phyloP scores from a whole-genome alignment of 2,797 vertebrate species.

The Sebastes kiyomatsui region DNA sequence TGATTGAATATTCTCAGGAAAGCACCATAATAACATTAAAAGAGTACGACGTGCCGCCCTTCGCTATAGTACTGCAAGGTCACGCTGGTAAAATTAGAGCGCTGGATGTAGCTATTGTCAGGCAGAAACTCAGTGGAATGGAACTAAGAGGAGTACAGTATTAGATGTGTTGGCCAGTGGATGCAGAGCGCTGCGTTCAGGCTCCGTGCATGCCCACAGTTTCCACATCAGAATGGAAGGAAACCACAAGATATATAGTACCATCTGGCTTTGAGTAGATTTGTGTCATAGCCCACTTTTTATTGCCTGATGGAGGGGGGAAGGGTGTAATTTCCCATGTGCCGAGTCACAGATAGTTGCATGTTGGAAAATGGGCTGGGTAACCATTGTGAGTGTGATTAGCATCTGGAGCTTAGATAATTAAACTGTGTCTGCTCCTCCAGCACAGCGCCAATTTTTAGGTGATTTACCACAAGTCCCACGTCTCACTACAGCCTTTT shows the following conservation, averaged over 20 bases:
- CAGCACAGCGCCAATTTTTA: conserved; percentile 28
- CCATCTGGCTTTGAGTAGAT: conserved; percentile 78
- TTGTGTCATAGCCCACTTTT: conserved; percentile 79
- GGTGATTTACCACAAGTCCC: conserved; percentile 39
- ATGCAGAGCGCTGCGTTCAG: conserved; percentile 43
- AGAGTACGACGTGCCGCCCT: conserved; percentile 13
- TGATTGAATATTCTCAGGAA: conserved; percentile 31
- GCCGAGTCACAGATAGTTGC: conserved; percentile 74
- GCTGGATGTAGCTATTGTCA: conserved; percentile 62
- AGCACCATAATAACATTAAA: conserved; percentile 17
- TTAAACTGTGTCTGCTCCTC: conserved; percentile 65
- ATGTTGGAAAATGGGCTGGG: conserved; percentile 73
- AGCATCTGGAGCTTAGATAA: conserved; percentile 77
- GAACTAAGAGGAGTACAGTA: conserved; percentile 57
- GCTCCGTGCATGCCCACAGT: conserved; percentile 14
- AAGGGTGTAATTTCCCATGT: conserved; percentile 77
- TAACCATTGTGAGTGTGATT: conserved; percentile 73
- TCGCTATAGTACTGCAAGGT: conserved; percentile 41
- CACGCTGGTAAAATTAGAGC: conserved; percentile 63
- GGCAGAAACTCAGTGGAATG: conserved; percentile 65
- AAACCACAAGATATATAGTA: conserved; percentile 75
- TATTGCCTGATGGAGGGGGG: conserved; percentile 71
- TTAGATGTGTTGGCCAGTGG: conserved; percentile 46
- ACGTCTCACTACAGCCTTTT: not conserved
- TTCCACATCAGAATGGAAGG: conserved; percentile 67